These are phyloP conservation scores for Gorsachius goisagi DNA, from an alignment of 2,113 vertebrate genomes.

Conservation along the genomic window DNA sequence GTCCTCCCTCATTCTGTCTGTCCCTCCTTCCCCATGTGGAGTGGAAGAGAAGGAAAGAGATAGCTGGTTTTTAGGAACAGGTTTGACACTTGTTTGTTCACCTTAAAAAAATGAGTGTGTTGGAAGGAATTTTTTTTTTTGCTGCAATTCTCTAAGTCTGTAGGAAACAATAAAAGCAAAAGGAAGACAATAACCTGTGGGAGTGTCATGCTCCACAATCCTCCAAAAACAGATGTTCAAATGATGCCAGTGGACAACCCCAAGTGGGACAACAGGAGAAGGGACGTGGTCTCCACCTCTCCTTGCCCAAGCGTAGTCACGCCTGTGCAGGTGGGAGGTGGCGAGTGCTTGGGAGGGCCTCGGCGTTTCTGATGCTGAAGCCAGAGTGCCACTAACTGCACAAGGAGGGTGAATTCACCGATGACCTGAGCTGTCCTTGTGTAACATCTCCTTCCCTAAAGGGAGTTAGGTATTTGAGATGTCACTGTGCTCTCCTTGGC, in stretches of 20 bases:
- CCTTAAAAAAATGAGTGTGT: neutral
- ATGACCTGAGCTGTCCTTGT: neutral
- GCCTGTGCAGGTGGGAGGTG: neutral
- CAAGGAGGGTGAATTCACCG: neutral
- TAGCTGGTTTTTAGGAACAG: neutral
- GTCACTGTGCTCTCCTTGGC: neutral
- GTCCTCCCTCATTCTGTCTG: neutral
- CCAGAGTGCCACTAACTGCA: neutral
- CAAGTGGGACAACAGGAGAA: accelerated
- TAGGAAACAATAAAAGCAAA: neutral
- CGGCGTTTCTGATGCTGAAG: neutral
- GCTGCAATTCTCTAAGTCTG: neutral
- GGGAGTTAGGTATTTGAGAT: neutral
- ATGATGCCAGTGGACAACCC: neutral
- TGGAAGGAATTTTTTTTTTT: neutral
- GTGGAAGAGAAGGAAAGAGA: neutral
- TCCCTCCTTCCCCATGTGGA: neutral
- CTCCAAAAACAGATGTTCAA: accelerated
- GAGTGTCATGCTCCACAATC: accelerated
- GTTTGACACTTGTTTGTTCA: neutral
- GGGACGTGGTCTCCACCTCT: neutral
- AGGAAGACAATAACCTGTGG: neutral
- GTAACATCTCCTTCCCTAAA: neutral
- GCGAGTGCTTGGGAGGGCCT: accelerated
- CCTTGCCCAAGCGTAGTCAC: neutral